A percentile compares a stretch with the other conserved stretches of the same genome.
phyloP scores from a whole-genome alignment of 2,797 vertebrate genomes.

The Ibycter americanus region DNA sequence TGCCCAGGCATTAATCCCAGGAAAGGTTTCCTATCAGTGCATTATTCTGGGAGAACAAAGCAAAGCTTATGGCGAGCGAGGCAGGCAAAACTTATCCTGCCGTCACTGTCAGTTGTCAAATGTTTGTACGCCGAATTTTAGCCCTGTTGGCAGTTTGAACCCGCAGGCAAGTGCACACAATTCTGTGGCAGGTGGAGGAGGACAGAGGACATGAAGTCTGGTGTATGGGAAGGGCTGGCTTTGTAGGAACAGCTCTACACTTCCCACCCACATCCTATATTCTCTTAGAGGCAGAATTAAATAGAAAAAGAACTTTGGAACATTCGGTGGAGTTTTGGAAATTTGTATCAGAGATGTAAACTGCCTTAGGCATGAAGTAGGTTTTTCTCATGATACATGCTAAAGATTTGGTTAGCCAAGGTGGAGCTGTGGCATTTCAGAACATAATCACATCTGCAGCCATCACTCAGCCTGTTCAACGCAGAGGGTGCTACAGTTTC shows the following conservation, averaged over 20 bases:
- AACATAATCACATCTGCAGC: neutral
- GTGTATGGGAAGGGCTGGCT: neutral
- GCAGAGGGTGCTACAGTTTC: neutral
- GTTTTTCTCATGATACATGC: neutral
- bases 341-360: neutral
- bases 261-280: rapidly evolving
- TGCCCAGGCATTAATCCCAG: neutral
- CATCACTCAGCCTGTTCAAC: rapidly evolving
- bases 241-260: neutral
- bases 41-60: neutral
- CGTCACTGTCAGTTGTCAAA: neutral
- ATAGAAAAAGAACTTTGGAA: neutral
- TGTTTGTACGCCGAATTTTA: neutral
- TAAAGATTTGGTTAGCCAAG: neutral
- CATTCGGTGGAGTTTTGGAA: neutral
- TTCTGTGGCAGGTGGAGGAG: neutral
- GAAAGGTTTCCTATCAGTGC: neutral
- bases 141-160: neutral
- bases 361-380: neutral
- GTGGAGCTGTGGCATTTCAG: neutral
- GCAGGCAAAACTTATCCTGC: neutral
- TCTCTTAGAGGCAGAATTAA: neutral
- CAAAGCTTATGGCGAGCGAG: neutral
- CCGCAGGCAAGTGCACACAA: neutral
- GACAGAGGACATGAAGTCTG: rapidly evolving